These are phyloP conservation scores for Halyomorpha halys DNA, from an alignment of 1,140 invertebrate genomes.

Conservation along the genomic window DNA sequence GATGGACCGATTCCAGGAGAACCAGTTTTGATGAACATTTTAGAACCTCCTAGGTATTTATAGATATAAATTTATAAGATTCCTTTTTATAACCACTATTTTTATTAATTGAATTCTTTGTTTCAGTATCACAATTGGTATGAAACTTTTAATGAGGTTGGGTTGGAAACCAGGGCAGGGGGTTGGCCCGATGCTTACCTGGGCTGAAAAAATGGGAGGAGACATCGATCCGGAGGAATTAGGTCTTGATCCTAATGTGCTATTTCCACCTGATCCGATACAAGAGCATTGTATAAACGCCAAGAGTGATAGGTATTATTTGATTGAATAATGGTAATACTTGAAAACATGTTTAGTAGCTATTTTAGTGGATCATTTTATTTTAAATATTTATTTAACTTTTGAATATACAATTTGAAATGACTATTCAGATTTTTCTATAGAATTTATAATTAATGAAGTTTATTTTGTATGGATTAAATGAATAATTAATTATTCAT, in stretches of 20 bases:
- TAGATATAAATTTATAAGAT: not conserved
- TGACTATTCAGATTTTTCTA: too few species aligned
- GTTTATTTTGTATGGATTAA: too few species aligned
- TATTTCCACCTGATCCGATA: conserved; percentile 52
- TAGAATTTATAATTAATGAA: too few species aligned
- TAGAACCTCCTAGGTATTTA: conserved; percentile 60
- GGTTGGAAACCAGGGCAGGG: conserved; percentile 87
- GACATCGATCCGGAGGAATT: conserved; percentile 37
- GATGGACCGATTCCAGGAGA: conserved; percentile 66
- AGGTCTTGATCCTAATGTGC: conserved; percentile 35
- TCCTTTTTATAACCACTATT: not conserved
- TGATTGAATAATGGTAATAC: too few species aligned
- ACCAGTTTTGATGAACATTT: conserved; percentile 65
- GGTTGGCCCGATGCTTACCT: conserved; percentile 62
- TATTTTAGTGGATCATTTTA: too few species aligned
- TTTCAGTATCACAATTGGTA: conserved; percentile 71
- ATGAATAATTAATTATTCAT: too few species aligned
- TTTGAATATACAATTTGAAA: too few species aligned
- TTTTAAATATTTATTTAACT: too few species aligned
- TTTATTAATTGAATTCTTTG: conserved; percentile 24
- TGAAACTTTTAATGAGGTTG: conserved; percentile 73
- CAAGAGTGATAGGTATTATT: not conserved
- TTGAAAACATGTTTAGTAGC: too few species aligned
- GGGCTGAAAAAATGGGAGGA: conserved; percentile 44
- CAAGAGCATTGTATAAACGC: not conserved